Base-by-base conservation (phyloP, 2,113 vertebrate species). In the Sturnus vulgaris region DNA sequence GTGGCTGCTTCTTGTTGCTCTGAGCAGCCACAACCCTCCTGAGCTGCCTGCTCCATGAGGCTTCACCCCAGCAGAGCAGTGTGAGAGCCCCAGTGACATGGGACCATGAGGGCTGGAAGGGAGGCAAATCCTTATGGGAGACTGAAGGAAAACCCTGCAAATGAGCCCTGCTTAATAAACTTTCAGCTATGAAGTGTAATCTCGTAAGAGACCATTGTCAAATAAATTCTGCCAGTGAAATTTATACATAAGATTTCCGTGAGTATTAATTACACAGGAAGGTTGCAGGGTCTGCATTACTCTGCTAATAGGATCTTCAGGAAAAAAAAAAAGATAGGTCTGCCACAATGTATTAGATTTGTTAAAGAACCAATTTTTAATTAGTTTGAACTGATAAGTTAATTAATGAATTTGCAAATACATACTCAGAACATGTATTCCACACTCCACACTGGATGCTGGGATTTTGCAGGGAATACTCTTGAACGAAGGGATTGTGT, bases 331-430 rank as follows among this genome's bases (percentile, higher is more conserved):
- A 24, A 84, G 91, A 89, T 82, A 94, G 90, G 79, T 94, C 91
- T 96, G 92, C 82, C 94, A 95, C 77, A 85, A 61, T 28, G 75
- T 35, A n/a, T 91, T 91, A 91, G 55, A 95, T 85, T 88, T 92
- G 82, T 80, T 97, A 90, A 88, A 95, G 85, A 78, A 72, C 55
- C 4, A 1, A 61, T 73, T 87, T 94, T 94, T 94, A 97, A 96
- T 97, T 95, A 92, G 84, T 95, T 90, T 96, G 72, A 85, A 71
- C 86, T 93, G 93, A 95, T 97, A 95, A 95, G 89, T 96, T 92
- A 95, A 95, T 95, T 91, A 97, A 95, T 95, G 89, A 88, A 86
- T 80, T 95, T 83, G 82, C 93, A 95, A 80, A 92, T 90, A 88
- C 82, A 31, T 65, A 59, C 3, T 33, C 87, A 66, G 89, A 71